Evolutionary conservation across 2,797 vertebrate genomes (phyloP).

Genomic region (Mastacembelus armatus): DNA sequence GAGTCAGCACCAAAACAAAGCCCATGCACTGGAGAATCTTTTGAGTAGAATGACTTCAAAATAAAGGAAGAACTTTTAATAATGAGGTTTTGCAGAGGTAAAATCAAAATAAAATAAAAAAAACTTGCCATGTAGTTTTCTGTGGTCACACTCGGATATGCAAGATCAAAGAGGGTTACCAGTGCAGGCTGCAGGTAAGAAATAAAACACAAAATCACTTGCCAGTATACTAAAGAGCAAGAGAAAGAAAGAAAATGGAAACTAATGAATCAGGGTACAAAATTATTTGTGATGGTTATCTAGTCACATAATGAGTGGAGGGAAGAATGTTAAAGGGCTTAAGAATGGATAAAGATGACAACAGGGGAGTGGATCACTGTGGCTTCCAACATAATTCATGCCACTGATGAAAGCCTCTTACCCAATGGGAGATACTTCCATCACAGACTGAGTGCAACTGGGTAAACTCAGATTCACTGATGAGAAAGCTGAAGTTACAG

Average conservation of each 20-base stretch:
- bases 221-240: conserved; percentile 41
- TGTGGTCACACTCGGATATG: conserved; percentile 83
- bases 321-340: conserved; percentile 20
- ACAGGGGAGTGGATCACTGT: conserved; percentile 31
- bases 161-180: conserved; percentile 87
- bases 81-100: conserved; percentile 24
- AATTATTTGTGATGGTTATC: conserved; percentile 51
- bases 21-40: conserved; percentile 50
- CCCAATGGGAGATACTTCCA: background rate
- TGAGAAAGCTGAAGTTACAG: no score
- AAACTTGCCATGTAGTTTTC: conserved; percentile 88
- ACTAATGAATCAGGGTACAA: conserved; percentile 37
- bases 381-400: conserved; percentile 41
- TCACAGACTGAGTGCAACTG: conserved; percentile 2
- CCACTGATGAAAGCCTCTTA: conserved; percentile 49
- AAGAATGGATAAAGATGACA: conserved; percentile 47
- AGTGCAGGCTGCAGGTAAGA: conserved; percentile 85
- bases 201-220: conserved; percentile 78
- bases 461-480: conserved; percentile 2
- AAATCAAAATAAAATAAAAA: conserved; percentile 64
- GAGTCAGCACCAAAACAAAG: conserved; percentile 54
- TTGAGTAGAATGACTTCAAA: conserved; percentile 27
- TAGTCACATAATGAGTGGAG: conserved; percentile 52
- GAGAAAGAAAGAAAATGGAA: conserved; percentile 19
- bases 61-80: conserved; percentile 9